Base-by-base conservation (phyloP, 2,888 invertebrate genomes). In the Perizoma flavofasciatum region DNA sequence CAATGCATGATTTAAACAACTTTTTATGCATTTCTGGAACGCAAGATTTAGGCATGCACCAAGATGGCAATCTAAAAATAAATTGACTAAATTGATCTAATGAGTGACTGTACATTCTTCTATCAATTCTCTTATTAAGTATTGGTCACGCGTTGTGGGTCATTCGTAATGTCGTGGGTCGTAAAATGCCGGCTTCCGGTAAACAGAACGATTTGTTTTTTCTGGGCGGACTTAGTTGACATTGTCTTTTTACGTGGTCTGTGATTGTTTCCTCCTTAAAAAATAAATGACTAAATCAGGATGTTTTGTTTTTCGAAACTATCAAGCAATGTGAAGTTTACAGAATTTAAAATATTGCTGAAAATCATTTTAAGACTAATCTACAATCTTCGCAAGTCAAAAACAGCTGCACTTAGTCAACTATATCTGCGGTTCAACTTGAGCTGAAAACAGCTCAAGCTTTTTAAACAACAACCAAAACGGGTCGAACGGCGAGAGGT, bases 181-280 rank as follows among this genome's bases (percentile, higher is more conserved):
- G 56, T 39, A 57, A 74, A 75, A 73, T 56, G 66, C 43, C 55
- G 61, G 59, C 73, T 66, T 77, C 78, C 78, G 75, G 72, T 61
- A 67, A 65, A 59, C 65, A 63, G 66, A 69, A 67, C 72, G 60
- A 70, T 59, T 67, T 63, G 62, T 61, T 69, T 67, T 71, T 67
- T 53, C 66, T 65, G 58, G 58, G 43, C 46, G 54, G 53, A 59
- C 49, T 57, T 66, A 61, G 68, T 66, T 59, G 47, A 43, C 32
- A 52, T 68, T 69, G 69, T 65, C 11, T 34, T 60, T 64, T 74
- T 74, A 69, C 71, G 59, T 58, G 5, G 41, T 35, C 58, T 48
- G 60, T 69, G 70, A 74, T 79, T 73, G 55, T 54, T 76, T 77
- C 77, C 62, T 62, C 47, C n/a, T 45, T 45, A 44, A 22, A 22